phyloP scores from a whole-genome alignment of 2,113 vertebrate species.

The Cryptomyrus ogoouensis region DNA sequence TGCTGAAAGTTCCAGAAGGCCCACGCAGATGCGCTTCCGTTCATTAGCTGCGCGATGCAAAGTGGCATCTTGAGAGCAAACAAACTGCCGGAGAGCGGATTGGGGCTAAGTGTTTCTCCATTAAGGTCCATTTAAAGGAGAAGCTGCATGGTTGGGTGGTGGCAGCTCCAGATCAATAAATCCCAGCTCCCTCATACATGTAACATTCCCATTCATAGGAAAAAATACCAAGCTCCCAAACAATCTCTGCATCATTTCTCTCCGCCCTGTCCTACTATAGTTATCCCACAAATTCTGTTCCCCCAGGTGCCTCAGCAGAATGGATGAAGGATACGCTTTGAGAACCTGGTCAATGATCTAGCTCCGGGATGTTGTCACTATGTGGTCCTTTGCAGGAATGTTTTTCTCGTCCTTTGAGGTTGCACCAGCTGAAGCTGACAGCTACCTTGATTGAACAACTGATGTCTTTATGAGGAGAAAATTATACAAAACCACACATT shows the following conservation, averaged over 20 bases:
- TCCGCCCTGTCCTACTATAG: neutral
- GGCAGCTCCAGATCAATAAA: neutral
- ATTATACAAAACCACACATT: neutral
- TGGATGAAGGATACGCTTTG: neutral
- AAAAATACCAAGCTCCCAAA: neutral
- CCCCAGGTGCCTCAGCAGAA: neutral
- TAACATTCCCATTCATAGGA: neutral
- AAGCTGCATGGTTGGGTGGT: neutral
- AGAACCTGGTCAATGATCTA: neutral
- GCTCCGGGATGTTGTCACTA: neutral
- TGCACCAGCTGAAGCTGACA: neutral
- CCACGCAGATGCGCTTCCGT: neutral
- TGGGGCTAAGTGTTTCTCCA: constrained; percentile 5
- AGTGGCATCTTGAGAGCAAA: constrained; percentile 1
- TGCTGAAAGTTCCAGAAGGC: neutral
- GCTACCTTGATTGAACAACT: neutral
- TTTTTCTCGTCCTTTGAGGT: neutral
- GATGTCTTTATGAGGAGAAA: neutral
- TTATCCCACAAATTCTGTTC: neutral
- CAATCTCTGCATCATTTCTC: neutral
- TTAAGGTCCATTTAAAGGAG: constrained; percentile 5
- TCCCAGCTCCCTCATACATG: neutral
- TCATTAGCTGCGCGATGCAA: constrained; percentile 6
- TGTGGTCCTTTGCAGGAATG: neutral
- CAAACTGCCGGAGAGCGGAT: neutral